Evolutionary conservation across 2,113 vertebrate species (phyloP), one percentile per base, ranked within the genome.

Genomic region (Mionectes macconnelli): DNA sequence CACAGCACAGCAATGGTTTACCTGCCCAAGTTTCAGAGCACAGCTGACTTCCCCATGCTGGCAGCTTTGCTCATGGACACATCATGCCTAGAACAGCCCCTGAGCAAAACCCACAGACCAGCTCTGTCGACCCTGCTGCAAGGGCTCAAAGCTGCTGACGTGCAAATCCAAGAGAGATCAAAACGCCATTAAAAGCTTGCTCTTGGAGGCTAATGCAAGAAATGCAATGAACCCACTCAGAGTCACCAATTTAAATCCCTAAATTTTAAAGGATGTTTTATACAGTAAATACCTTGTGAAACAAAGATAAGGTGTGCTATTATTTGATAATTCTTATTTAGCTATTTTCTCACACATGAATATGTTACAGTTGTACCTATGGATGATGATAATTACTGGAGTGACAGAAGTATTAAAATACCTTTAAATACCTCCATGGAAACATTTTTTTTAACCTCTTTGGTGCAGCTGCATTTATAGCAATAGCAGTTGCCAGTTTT

Each of bases 401-500:
- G 44, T 69, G 35, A 81, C 55, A 88, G 88, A 94, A 80, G 67
- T 59, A 89, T 63, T 94, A 86, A 88, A 86, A 87, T 44, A 93
- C 39, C 27, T 84, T 84, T 81, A 89, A 89, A 90, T 53, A 59
- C 56, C 69, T 81, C 64, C n/a, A 52, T 10, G 14, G 64, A 89
- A 35, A 47, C n/a, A 60, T 82, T 14, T 69, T 92, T 83, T 87
- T 91, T 73, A 90, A 95, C 50, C 31, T 91, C 84, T 84, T 68
- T 74, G 24, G 42, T 83, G 31, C 19, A 88, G 39, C 42, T 81
- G 22, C 77, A 88, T 93, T 91, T 94, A 88, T 28, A 89, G 84
- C 45, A 70, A 39, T 49, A 83, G 39, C 44, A 70, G 70, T 44
- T 85, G 35, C 39, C 35, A 70, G 39, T 72, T 92, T 90, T 93